Conservation (phyloP, 2,888 invertebrate genomes). For the Drosophila vallismaia region DNA sequence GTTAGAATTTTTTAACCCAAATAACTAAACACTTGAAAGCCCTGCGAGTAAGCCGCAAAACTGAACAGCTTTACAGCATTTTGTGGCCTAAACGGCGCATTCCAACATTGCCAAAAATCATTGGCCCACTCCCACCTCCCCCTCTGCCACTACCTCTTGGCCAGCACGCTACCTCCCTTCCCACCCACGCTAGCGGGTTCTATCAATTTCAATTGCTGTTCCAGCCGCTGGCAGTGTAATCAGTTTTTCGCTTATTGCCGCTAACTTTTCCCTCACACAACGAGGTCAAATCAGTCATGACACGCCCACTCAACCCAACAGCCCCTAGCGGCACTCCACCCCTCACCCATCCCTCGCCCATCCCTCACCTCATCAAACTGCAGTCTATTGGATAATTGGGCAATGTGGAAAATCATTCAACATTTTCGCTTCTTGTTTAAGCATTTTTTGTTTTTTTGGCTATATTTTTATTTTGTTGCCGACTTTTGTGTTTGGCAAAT, state of each 20-base stretch:
- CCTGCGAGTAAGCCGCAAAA: slow-evolving; percentile 4
- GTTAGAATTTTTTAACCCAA: background rate
- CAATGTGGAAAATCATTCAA: slow-evolving; percentile 61
- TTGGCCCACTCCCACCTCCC: background rate
- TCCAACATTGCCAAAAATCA: background rate
- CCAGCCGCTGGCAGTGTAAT: slow-evolving; percentile 48
- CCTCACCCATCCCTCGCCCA: background rate
- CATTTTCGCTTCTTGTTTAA: slow-evolving; percentile 12
- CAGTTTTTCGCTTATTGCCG: slow-evolving; percentile 53
- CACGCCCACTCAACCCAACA: slow-evolving; percentile 24
- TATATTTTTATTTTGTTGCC: slow-evolving; percentile 28
- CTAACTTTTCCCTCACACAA: slow-evolving; percentile 39
- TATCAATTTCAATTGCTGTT: slow-evolving; percentile 53
- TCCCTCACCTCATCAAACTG: slow-evolving; percentile 1
- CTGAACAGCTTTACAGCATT: slow-evolving; percentile 28
- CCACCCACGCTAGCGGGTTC: slow-evolving; percentile 20
- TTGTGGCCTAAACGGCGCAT: slow-evolving; percentile 21
- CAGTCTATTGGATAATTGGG: slow-evolving; percentile 54
- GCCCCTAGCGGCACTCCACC: slow-evolving; percentile 13
- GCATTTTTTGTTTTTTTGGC: slow-evolving; percentile 9
- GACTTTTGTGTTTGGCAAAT: slow-evolving; percentile 21
- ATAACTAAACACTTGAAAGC: background rate
- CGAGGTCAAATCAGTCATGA: slow-evolving; percentile 46
- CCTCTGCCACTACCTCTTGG: background rate
- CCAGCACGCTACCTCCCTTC: background rate